Conservation (phyloP, 2,888 invertebrate species). For the Stratiomys singularior region DNA sequence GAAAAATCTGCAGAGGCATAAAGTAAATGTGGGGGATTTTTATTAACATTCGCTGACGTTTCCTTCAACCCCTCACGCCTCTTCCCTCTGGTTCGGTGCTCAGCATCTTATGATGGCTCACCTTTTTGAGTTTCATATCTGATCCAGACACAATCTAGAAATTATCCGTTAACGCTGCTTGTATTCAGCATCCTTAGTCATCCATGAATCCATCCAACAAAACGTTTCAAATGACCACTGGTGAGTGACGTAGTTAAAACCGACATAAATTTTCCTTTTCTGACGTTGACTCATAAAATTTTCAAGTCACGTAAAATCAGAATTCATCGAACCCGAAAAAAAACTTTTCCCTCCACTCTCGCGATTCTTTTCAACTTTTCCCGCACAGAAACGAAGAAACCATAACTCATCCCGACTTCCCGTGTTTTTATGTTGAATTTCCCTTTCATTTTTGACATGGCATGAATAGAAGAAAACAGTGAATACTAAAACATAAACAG, state of each 20-base stretch:
- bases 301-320: slow-evolving; percentile 33
- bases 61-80: too few species aligned
- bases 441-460: neutral
- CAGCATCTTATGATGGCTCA: too few species aligned
- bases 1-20: too few species aligned
- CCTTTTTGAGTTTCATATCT: too few species aligned
- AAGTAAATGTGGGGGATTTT: too few species aligned
- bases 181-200: too few species aligned
- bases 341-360: neutral
- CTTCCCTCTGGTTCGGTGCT: too few species aligned
- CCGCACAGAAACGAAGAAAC: neutral
- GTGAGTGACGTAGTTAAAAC: neutral
- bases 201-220: too few species aligned
- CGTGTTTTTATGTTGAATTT: neutral
- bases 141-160: too few species aligned
- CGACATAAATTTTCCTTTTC: neutral
- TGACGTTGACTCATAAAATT: slow-evolving; percentile 18
- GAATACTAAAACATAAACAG: too few species aligned
- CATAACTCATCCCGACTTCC: neutral
- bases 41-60: too few species aligned
- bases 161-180: too few species aligned
- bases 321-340: slow-evolving; percentile 24
- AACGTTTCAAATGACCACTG: neutral
- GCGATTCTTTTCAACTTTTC: neutral
- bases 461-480: neutral